phyloP scores from a whole-genome alignment of 2,888 invertebrate genomes.

The Drosophila gaucha region DNA sequence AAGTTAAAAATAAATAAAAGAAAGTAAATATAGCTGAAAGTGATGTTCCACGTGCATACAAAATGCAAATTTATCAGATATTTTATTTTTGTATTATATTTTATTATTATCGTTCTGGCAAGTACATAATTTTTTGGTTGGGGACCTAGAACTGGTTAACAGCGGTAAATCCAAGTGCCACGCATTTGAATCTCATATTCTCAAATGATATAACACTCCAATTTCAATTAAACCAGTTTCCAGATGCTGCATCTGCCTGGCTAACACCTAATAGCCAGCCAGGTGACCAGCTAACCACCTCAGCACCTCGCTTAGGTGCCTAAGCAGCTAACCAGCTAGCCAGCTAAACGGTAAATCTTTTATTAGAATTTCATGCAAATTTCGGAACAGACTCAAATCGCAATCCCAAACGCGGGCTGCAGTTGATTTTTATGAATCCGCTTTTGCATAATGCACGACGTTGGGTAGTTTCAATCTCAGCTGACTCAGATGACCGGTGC shows the following conservation, averaged over 20 bases:
- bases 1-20: background rate
- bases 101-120: background rate
- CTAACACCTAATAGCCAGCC: slow-evolving; percentile 48
- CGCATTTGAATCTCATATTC: slow-evolving; percentile 32
- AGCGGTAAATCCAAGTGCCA: slow-evolving; percentile 16
- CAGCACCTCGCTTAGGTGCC: too few species aligned
- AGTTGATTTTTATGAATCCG: slow-evolving; percentile 53
- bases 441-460: slow-evolving; percentile 57
- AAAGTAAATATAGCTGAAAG: background rate
- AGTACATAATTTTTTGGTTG: slow-evolving; percentile 24
- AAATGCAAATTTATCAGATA: background rate
- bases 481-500: slow-evolving; percentile 37
- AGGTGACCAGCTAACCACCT: too few species aligned
- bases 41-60: background rate
- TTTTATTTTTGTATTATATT: background rate
- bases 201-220: slow-evolving; percentile 62
- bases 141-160: slow-evolving; percentile 38
- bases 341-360: slow-evolving; percentile 70
- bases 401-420: slow-evolving; percentile 40
- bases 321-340: background rate
- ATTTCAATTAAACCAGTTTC: slow-evolving; percentile 72
- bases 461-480: background rate
- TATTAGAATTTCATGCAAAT: slow-evolving; percentile 76
- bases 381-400: slow-evolving; percentile 30
- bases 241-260: slow-evolving; percentile 55